These are phyloP conservation scores for Grallaria varia DNA, from an alignment of 2,113 vertebrate species.

Conservation along the genomic window DNA sequence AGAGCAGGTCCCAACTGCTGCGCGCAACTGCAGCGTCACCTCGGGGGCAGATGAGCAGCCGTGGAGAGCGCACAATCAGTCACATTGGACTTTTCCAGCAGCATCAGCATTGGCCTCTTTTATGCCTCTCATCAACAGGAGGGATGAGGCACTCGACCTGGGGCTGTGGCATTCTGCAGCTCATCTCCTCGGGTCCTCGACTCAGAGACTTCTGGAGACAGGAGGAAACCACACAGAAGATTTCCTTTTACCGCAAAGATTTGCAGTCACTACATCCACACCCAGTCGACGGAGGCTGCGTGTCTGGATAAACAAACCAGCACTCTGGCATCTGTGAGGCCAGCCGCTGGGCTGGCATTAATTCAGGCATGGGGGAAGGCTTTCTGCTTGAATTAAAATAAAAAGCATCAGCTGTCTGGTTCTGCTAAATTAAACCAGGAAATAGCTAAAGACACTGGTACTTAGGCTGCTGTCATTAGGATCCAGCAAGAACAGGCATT, in stretches of 20 bases:
- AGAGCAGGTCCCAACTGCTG: background rate
- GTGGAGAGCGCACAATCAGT: background rate
- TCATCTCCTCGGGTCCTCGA: rapidly evolving
- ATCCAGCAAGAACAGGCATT: background rate
- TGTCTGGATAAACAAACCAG: background rate
- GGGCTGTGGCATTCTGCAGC: background rate
- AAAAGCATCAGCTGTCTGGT: conserved; percentile 19
- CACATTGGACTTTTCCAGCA: rapidly evolving
- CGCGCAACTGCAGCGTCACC: rapidly evolving
- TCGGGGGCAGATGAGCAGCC: background rate
- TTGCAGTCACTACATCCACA: background rate
- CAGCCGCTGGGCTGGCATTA: background rate
- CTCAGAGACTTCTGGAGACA: background rate
- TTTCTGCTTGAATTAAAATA: background rate
- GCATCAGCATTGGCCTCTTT: background rate
- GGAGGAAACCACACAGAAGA: background rate
- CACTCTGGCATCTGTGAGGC: background rate
- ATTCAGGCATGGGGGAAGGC: background rate
- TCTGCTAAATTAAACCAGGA: conserved; percentile 24
- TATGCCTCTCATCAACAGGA: background rate
- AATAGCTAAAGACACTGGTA: background rate
- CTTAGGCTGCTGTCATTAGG: background rate
- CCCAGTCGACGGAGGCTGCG: background rate
- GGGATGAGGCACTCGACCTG: background rate
- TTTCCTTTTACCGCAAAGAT: background rate